Evolutionary conservation across 2,888 invertebrate species (phyloP).

Genomic region (Drosophila sordidapex): DNA sequence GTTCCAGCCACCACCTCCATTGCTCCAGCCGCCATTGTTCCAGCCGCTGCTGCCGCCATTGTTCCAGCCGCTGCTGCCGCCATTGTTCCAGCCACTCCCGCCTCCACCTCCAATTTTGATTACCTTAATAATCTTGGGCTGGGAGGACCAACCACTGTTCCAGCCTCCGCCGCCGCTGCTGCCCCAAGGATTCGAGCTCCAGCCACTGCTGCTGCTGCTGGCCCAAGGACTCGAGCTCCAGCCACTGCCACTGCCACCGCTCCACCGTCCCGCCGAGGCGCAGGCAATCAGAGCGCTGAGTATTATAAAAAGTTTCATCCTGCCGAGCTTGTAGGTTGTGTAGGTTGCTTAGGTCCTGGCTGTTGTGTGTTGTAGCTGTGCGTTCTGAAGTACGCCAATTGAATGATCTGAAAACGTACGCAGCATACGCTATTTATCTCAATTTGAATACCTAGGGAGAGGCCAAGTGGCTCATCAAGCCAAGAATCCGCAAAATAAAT

Average conservation of each 20-base stretch:
- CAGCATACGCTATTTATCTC: constrained; percentile 63
- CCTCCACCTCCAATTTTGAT: constrained; percentile 45
- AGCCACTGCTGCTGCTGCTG: constrained; percentile 48
- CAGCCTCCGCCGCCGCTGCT: constrained; percentile 51
- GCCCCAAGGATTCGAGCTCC: constrained; percentile 59
- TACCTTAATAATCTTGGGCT: constrained; percentile 62
- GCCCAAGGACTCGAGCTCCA: constrained; percentile 23
- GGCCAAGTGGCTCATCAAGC: constrained; percentile 34
- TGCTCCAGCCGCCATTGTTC: constrained; percentile 33
- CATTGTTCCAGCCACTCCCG: constrained; percentile 11
- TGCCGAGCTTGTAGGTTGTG: constrained; percentile 4
- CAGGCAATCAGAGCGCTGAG: constrained; percentile 71
- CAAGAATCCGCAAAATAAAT: constrained; percentile 77
- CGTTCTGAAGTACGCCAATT: constrained; percentile 54
- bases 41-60: constrained; percentile 44
- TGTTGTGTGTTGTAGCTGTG: constrained; percentile 14
- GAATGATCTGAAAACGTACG: constrained; percentile 66
- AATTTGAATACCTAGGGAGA: constrained; percentile 34
- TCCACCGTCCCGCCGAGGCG: constrained; percentile 47
- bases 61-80: constrained; percentile 35
- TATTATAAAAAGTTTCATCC: constrained; percentile 75
- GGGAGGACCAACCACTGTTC: constrained; percentile 57
- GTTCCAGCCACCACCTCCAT: not conserved
- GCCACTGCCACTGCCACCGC: constrained; percentile 5
- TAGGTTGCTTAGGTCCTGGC: constrained; percentile 3